Base-by-base conservation (phyloP, 2,113 vertebrate genomes). In the Condylura cristata region DNA sequence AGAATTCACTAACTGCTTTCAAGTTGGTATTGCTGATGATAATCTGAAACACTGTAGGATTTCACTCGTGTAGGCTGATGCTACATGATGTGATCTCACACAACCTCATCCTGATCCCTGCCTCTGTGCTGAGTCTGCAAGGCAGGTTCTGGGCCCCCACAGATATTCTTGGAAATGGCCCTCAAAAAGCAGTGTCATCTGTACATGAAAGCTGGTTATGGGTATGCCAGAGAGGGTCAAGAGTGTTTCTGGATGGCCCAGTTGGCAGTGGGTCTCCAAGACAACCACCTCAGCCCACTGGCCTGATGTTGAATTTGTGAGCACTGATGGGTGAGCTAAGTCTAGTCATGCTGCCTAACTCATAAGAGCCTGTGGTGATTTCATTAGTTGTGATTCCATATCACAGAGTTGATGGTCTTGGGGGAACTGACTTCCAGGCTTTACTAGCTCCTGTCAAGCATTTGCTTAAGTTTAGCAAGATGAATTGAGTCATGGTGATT, bases 1-100 rank as follows among this genome's bases (percentile, higher is more conserved):
- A 95, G 58, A 86, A 80, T 89, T 86, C 48, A 34, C 68, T 79
- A 28, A 78, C 88, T 75, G 88, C 71, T 91, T 93, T 95, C 87
- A 51, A 9, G 88, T 68, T 44, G 37, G 58, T 39, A 46, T 86
- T 86, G 87, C 88, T 91, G 90, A 58, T 89, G 92, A 82, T 76
- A 83, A 94, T 86, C 90, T 70, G 90, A 95, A 82, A 65, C 46
- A 72, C 85, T 12, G 41, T 56, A 76, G 79, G 48, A 60, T 88
- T 91, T 92, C n/a, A 39, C 95, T 92, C 17, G 0, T 37, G 39
- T 56, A 61, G 78, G 80, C 63, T 89, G 83, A 74, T 60, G 75
- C 37, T 37, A 1, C 4, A 0, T 0, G 28, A 58, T 66, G 82
- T 16, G 2, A 34, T 92, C 76, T 70, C 22, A 11, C 53, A 34